Base-by-base conservation (phyloP, 2,888 invertebrate genomes). In the Drosophila acutilabella region DNA sequence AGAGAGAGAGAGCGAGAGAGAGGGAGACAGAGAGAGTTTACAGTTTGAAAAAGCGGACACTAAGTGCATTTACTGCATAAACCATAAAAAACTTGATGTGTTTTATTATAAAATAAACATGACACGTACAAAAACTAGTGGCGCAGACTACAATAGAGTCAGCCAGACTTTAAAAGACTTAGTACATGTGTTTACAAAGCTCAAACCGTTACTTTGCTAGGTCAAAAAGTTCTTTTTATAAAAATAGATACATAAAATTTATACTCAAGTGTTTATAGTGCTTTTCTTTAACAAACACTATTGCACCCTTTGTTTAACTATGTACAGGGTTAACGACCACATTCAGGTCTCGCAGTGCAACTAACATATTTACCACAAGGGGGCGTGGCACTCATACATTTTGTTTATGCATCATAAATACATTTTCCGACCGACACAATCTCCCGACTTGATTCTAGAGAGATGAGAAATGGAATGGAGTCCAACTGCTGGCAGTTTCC, bases 371-470 rank as follows among this genome's bases (percentile, higher is more conserved):
- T 51, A 54, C 44, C 42, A 42, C 20, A 14, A 44, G 80, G 33
- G 64, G 69, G 88, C 64, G 80, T 80, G 77, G 42, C 60, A 13
- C 48, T 54, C 42, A 64, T 53, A 57, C 67, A 69, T 71, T 18
- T 40, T 83, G 74, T 80, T 88, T 82, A 72, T 79, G 88, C 74
- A 77, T 85, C 86, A 85, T 74, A 85, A 83, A 88, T 83, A 88
- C 86, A 85, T 70, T 79, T 72, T 54, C 57, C 66, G 52, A 48
- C 64, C 40, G 50, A 48, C 62, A 33, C 36, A 30, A 30, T 51
- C 66, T 72, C 51, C 58, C 18, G 58, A 48, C 48, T 41, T 59
- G 30, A 38, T 36, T 33, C 36, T 45, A 30, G 30, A 42, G 57
- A 56, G 57, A 56, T 48, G 41, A 42, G 42, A 38, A 16, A 33